Conservation (phyloP, 1,140 invertebrate genomes). For the Drosophila lowei region DNA sequence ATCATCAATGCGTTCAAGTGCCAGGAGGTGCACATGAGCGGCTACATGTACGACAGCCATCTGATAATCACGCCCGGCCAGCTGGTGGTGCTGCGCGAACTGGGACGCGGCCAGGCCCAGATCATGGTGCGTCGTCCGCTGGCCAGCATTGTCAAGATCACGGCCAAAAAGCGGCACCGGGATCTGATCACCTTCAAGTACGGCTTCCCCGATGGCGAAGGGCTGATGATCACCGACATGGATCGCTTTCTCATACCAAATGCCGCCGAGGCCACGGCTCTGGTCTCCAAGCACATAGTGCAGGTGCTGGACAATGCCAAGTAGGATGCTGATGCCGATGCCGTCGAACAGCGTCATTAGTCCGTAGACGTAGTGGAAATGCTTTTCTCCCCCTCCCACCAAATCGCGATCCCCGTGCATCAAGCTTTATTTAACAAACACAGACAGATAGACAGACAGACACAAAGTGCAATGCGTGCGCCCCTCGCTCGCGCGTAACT, state of each 20-base stretch:
- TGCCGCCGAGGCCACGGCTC: slow-evolving; percentile 91
- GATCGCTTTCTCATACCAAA: slow-evolving; percentile 96
- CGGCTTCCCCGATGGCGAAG: slow-evolving; percentile 78
- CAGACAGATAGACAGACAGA: slow-evolving; percentile 17
- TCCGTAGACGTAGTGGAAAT: not conserved
- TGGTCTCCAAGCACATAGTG: slow-evolving; percentile 85
- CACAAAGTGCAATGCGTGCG: slow-evolving; percentile 49
- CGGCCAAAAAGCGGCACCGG: slow-evolving; percentile 95
- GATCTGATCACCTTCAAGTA: slow-evolving; percentile 97
- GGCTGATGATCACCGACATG: slow-evolving; percentile 88
- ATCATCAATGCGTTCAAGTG: slow-evolving; percentile 94
- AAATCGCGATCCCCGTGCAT: not conserved
- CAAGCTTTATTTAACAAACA: slow-evolving; percentile 42
- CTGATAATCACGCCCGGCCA: slow-evolving; percentile 94
- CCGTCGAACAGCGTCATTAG: not conserved
- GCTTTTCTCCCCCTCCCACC: slow-evolving; percentile 13
- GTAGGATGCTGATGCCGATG: slow-evolving; percentile 19
- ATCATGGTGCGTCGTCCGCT: slow-evolving; percentile 93
- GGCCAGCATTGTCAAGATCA: slow-evolving; percentile 96
- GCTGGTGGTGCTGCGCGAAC: slow-evolving; percentile 93
- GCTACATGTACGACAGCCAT: slow-evolving; percentile 92
- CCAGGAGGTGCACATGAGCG: slow-evolving; percentile 95
- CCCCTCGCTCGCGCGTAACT: slow-evolving; percentile 19
- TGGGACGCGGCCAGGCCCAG: slow-evolving; percentile 90
- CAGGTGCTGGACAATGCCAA: slow-evolving; percentile 73